A percentile compares a stretch with the other conserved stretches of the same genome.
These are phyloP conservation scores for Argopecten irradians DNA, from an alignment of 1,140 invertebrate species.

Conservation along the genomic window DNA sequence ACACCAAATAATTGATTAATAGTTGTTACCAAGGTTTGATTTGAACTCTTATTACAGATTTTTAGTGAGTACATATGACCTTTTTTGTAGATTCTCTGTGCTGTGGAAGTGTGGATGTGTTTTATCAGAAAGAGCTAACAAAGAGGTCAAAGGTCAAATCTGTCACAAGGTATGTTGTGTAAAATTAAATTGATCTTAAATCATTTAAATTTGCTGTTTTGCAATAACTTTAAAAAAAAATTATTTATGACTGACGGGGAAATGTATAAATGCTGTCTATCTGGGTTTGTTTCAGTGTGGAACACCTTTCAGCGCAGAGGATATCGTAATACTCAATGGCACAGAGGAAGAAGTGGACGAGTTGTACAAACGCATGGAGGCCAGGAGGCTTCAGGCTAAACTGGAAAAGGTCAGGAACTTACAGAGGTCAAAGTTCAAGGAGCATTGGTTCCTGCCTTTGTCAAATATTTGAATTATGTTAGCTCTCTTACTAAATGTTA, in stretches of 20 bases:
- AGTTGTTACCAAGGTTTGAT: neutral
- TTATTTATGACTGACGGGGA: neutral
- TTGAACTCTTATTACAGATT: neutral
- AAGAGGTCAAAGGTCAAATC: constrained; percentile 86
- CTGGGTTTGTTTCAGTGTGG: constrained; percentile 83
- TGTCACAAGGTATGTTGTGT: constrained; percentile 82
- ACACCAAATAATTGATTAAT: too few relatives aligned
- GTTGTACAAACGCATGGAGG: constrained; percentile 81
- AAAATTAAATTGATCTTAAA: constrained; percentile 19
- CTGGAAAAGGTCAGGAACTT: constrained; percentile 79
- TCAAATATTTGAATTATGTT: neutral
- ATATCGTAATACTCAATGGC: constrained; percentile 87
- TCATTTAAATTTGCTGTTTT: neutral
- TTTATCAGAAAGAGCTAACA: constrained; percentile 94
- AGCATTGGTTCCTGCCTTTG: neutral
- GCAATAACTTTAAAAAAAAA: neutral
- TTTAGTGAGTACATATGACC: neutral
- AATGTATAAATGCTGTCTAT: neutral
- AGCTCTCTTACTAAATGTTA: neutral
- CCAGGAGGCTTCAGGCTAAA: constrained; percentile 84
- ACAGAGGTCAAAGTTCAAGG: too few relatives aligned
- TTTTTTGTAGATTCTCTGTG: constrained; percentile 89
- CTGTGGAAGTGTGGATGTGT: constrained; percentile 98
- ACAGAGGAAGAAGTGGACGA: constrained; percentile 67
- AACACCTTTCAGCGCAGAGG: constrained; percentile 84